phyloP scores from a whole-genome alignment of 2,113 vertebrate genomes.

The Pitta sordida region DNA sequence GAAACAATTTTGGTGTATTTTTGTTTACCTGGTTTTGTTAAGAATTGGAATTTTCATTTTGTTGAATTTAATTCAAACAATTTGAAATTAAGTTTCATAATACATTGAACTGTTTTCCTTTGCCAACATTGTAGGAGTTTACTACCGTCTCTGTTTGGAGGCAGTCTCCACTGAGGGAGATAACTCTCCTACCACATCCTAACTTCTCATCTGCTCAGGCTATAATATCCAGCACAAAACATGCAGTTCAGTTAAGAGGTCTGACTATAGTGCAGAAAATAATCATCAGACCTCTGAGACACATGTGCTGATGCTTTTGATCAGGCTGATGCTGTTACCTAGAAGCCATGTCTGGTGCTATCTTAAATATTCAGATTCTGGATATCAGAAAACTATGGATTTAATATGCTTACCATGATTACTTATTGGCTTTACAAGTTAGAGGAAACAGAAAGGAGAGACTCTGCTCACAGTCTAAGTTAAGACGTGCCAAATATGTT shows the following conservation, averaged over 20 bases:
- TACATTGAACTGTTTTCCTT: neutral
- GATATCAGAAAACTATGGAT: neutral
- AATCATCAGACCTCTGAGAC: neutral
- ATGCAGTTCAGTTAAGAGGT: rapidly evolving
- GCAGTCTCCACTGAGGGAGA: neutral
- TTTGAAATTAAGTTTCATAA: neutral
- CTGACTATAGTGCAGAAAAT: neutral
- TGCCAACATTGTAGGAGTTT: neutral
- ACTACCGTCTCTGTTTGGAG: neutral
- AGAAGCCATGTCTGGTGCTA: neutral
- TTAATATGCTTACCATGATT: neutral
- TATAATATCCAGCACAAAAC: neutral
- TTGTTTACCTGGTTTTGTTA: neutral
- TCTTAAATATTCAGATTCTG: neutral
- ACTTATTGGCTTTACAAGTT: neutral
- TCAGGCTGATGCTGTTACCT: neutral
- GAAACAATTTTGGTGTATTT: neutral
- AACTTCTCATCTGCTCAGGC: neutral
- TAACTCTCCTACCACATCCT: neutral
- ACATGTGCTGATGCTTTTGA: neutral
- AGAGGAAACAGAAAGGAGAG: neutral
- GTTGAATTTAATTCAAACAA: neutral
- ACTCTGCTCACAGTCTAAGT: neutral
- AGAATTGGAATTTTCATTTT: neutral
- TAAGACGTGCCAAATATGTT: neutral